phyloP scores from a whole-genome alignment of 2,113 vertebrate genomes.

The Typhlomys cinereus region DNA sequence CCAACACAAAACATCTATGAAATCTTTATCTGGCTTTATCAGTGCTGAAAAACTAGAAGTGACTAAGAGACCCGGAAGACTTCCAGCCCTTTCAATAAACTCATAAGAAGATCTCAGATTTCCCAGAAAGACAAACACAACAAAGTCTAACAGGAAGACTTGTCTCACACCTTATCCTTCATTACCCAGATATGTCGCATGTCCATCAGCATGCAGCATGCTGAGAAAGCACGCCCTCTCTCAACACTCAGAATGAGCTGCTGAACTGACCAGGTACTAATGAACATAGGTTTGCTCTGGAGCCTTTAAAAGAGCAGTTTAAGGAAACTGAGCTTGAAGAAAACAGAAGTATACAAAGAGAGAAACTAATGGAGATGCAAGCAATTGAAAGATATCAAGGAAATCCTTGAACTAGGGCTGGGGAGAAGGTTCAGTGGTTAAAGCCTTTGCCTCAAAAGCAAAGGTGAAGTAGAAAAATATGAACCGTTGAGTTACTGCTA shows the following conservation, averaged over 20 bases:
- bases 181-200: no score
- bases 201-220: no score
- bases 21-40: not conserved
- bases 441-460: no score
- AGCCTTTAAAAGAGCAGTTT: not conserved
- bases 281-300: not conserved
- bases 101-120: not conserved
- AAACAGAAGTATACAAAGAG: not conserved
- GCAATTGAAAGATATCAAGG: not conserved
- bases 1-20: not conserved
- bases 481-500: no score
- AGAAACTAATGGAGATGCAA: not conserved
- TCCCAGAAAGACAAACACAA: no score
- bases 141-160: not conserved
- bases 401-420: not conserved
- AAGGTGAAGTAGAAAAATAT: no score
- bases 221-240: no score
- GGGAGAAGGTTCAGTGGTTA: no score
- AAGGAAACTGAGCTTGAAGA: not conserved
- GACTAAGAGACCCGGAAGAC: not conserved
- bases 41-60: not conserved
- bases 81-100: not conserved
- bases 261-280: no score
- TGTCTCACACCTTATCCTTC: no score
- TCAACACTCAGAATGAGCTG: no score